Base-by-base conservation (phyloP, 1,140 invertebrate species). In the Solenopsis invicta region DNA sequence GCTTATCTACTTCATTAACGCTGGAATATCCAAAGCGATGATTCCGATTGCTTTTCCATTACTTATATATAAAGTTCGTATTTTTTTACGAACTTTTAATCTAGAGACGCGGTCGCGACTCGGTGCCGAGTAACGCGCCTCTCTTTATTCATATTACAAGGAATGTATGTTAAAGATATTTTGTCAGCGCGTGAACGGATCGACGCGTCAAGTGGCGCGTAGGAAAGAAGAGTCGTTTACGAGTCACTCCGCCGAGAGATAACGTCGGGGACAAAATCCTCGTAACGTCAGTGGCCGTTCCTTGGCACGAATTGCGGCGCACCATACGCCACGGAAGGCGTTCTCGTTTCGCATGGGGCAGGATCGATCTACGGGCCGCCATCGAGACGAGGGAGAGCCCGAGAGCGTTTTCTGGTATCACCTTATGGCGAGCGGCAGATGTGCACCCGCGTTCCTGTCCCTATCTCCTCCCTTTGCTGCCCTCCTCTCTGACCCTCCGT, bases 401-500 rank as follows among this genome's bases (percentile, higher is more conserved):
- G 52, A 91, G 88, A 90, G 90, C 85, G 92, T 91, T 92, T 92
- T 92, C 91, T 91, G 92, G 91, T 87, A 91, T 88, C 85, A 91
- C 92, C 92, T 88, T 92, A 93, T 92, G 91, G 92, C 91, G 89
- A 92, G 80, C 91, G 76, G 91, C 92, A 93, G 91, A 93, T 93
- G 92, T 88, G 87, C 89, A 90, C 85, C 89, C 88, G 78, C 88
- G 74, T 67, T 77, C 71, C 87, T 80, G 80, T 69, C 81, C 56
- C 80, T 69, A 67, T 34, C 64, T 41, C 37, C 50, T 74, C 77
- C 77, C 52, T 84, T 84, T 56, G 66, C 80, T 13, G 61, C 29
- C 64, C 8, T 50, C n/a, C 50, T 54, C 52, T 59, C 71, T 64
- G 29, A 75, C 34, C 72, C 71, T 52, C 50, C 78, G 48, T 77